Base-by-base conservation (phyloP, 2,113 vertebrate species). In the Glaucomys volans region DNA sequence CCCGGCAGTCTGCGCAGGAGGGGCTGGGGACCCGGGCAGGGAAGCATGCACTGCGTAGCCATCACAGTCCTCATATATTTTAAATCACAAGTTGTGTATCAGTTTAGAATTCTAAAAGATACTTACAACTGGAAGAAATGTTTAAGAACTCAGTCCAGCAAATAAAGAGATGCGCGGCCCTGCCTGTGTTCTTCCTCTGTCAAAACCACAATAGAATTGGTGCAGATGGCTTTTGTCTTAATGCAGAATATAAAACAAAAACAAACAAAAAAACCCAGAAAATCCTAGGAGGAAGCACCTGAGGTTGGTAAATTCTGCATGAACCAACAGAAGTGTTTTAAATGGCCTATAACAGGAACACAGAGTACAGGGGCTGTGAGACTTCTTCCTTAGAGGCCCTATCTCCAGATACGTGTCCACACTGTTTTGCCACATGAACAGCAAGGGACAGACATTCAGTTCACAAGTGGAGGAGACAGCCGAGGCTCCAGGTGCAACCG, bases 271-370 rank as follows among this genome's bases (percentile, higher is more conserved):
- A 47, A 79, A 76, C 18, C 42, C 14, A 18, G 42, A 82, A 74
- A 37, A n/a, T 16, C 7, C 35, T 5, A 17, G 42, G n/a, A 87
- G 47, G 64, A 67, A 35, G n/a, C 11, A 8, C 14, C 67, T 13
- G 42, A 28, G 32, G 22, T 20, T 3, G 6, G 30, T 12, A 77
- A n/a, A 42, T 44, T 28, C 28, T 37, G 37, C 37, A n/a, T 1
- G 22, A 18, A 44, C 22, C 83, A 64, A 7, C 0, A 24, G 57
- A 22, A 44, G 20, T 7, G 1, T 52, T 87, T 72, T 8, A 13
- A 0, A 1, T 47, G 30, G 50, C 8, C n/a, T 44, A 17, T 2
- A 12, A 11, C 2, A 54, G 37, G 9, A 44, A 32, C 2, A 40
- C 10, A 11, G 0, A 26, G 47, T 17, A 16, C 13, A 37, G 47